Conservation (phyloP, 2,888 invertebrate genomes). For the Glyphotaelius pellucidus region DNA sequence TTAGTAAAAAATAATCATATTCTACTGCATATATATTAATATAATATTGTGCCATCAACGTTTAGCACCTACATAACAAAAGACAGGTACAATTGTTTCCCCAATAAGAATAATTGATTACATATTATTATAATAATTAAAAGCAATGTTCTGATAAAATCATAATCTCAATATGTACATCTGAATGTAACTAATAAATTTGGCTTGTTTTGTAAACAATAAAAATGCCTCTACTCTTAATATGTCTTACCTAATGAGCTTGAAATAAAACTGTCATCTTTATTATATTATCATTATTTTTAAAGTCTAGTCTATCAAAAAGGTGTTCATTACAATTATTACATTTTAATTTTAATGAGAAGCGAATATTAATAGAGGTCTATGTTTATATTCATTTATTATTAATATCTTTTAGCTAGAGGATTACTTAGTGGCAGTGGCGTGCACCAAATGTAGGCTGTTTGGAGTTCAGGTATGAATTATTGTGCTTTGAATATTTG, state of each 20-base stretch:
- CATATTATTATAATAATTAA: background rate
- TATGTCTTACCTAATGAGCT: background rate
- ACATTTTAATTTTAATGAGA: background rate
- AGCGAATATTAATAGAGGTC: conserved; percentile 2
- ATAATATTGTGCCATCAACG: background rate
- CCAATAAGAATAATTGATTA: background rate
- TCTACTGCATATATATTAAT: background rate
- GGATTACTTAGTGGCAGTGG: background rate
- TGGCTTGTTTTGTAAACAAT: conserved; percentile 2
- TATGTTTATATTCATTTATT: background rate
- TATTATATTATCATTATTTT: background rate
- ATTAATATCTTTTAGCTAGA: background rate
- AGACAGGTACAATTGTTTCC: background rate
- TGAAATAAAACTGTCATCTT: background rate
- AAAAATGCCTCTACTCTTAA: background rate
- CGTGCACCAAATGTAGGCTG: no score
- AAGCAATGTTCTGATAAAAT: background rate
- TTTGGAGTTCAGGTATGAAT: no score
- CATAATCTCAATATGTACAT: background rate
- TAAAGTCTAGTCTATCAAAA: conserved; percentile 25
- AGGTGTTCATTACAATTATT: conserved; percentile 5
- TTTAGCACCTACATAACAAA: conserved; percentile 8
- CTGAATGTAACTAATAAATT: background rate
- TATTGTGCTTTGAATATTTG: no score
- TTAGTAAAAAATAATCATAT: background rate